Percentiles rank a stretch among this genome's conserved stretches.
Conservation (phyloP, 2,888 invertebrate genomes). For the Heliconius aoede region DNA sequence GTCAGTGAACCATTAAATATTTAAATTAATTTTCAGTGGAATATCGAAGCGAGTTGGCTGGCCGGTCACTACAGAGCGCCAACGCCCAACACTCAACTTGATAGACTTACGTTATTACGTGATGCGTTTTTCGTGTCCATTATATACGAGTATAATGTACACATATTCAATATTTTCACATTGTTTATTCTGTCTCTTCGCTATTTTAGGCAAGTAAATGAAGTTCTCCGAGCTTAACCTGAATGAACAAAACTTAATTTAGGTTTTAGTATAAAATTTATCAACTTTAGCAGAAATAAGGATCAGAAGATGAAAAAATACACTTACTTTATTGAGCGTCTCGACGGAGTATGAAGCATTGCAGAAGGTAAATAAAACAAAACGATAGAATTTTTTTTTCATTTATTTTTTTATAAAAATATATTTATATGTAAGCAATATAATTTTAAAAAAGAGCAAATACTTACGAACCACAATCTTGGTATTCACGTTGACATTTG, state of each 20-base stretch:
- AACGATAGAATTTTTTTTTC: not conserved
- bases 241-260: not conserved
- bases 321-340: conserved; percentile 24
- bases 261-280: not conserved
- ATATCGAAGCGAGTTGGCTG: conserved; percentile 17
- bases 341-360: not conserved
- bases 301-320: conserved; percentile 41
- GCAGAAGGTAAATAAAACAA: conserved; percentile 35
- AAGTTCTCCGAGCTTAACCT: not conserved
- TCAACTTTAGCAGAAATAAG: not conserved
- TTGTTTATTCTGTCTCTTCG: not conserved
- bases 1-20: not conserved
- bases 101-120: conserved; percentile 71
- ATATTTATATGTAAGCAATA: not conserved
- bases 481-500: not conserved
- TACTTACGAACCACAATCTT: not conserved
- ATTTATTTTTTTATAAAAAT: not conserved
- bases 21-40: conserved; percentile 8
- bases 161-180: conserved; percentile 14
- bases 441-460: not conserved
- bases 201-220: not conserved
- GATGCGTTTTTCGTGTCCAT: conserved; percentile 71
- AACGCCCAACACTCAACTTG: conserved; percentile 61
- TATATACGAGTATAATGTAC: conserved; percentile 62
- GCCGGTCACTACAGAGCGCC: conserved; percentile 13